These are phyloP conservation scores for Xiphias gladius DNA, from an alignment of 2,113 vertebrate species.

Conservation along the genomic window DNA sequence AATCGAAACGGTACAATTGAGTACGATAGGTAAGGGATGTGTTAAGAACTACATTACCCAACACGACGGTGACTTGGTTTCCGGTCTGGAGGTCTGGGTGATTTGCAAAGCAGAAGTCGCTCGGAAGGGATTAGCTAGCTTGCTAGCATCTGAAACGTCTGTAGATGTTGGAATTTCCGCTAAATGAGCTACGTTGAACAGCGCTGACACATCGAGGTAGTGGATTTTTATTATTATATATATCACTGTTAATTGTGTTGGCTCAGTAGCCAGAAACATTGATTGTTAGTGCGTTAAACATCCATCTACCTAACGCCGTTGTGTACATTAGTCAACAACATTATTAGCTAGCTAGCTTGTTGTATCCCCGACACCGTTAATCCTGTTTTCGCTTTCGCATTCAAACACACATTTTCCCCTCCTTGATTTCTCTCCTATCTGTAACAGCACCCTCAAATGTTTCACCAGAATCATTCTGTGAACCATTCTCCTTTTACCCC, in stretches of 20 bases:
- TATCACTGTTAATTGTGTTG: background rate
- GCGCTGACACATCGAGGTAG: constrained; percentile 57
- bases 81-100: constrained; percentile 29
- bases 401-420: background rate
- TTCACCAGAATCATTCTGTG: background rate
- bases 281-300: background rate
- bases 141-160: constrained; percentile 62
- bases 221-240: background rate
- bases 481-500: background rate
- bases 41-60: constrained; percentile 72
- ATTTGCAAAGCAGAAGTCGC: constrained; percentile 74
- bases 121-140: constrained; percentile 79
- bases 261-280: background rate
- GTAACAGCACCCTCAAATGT: background rate
- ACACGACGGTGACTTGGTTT: background rate
- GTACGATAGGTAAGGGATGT: fast-evolving
- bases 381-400: constrained; percentile 19
- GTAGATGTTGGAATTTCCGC: constrained; percentile 59
- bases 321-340: constrained; percentile 22
- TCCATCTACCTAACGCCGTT: background rate
- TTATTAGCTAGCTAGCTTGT: constrained; percentile 20
- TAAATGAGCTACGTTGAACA: constrained; percentile 42
- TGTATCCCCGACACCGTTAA: constrained; percentile 2
- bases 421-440: background rate
- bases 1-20: background rate